Conservation (phyloP, 2,113 vertebrate genomes). For the Burhinus bistriatus region DNA sequence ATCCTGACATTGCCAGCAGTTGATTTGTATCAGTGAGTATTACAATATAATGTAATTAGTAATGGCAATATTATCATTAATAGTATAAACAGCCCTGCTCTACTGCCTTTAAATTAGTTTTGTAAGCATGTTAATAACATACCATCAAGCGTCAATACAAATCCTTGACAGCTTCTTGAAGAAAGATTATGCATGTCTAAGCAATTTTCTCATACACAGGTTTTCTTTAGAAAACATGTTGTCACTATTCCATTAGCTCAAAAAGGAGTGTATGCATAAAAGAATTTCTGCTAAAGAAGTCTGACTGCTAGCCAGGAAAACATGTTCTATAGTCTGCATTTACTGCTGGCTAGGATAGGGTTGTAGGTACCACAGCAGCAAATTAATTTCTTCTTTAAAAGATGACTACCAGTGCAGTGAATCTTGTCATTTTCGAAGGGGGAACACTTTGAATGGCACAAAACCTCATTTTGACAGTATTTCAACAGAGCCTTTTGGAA, state of each 20-base stretch:
- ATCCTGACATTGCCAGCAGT: not conserved
- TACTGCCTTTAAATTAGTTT: slow-evolving; percentile 40
- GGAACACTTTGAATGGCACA: not conserved
- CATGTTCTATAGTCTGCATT: not conserved
- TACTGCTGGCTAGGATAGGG: not conserved
- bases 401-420: not conserved
- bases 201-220: slow-evolving; percentile 35
- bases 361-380: slow-evolving; percentile 1
- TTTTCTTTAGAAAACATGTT: slow-evolving; percentile 52
- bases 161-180: slow-evolving; percentile 27
- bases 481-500: not conserved
- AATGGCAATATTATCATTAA: slow-evolving; percentile 23
- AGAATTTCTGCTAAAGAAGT: not conserved
- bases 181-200: slow-evolving; percentile 46
- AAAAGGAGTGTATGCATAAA: slow-evolving; percentile 3
- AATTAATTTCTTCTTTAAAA: slow-evolving; percentile 5
- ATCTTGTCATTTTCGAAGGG: not conserved
- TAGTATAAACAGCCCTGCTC: slow-evolving; percentile 11
- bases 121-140: slow-evolving; percentile 49
- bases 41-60: slow-evolving; percentile 42
- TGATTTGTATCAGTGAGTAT: slow-evolving; percentile 36
- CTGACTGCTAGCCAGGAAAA: slow-evolving; percentile 43
- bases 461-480: not conserved
- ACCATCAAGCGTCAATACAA: slow-evolving; percentile 34
- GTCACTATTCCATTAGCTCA: slow-evolving; percentile 41